Evolutionary conservation across 2,113 vertebrate species (phyloP), one percentile per base, ranked within the genome.

Genomic region (Lasiurus cinereus): DNA sequence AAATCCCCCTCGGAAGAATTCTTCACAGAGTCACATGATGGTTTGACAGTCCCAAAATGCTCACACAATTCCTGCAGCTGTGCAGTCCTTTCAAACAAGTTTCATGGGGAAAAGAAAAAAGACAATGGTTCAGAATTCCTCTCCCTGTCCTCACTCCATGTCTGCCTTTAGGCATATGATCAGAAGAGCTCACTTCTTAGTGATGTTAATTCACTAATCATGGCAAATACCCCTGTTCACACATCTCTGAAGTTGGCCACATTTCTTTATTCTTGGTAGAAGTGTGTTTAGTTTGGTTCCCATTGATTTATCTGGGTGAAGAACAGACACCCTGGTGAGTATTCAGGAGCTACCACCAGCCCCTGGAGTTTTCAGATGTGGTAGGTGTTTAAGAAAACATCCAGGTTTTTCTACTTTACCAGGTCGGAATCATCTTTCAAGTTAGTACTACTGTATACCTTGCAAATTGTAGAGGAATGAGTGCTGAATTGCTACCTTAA

Each of bases 61-160:
- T 98, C 97, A 97, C 98, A 98, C 97, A 97, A 97, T 98, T 95
- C 97, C 96, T 97, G 97, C 97, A 98, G 98, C 97, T 98, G 98
- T 97, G 97, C 96, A 97, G 96, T 96, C 93, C 97, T 98, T 97
- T 96, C 96, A 97, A 97, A 97, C 88, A 96, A 97, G 92, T 98
- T 98, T 96, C 92, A 96, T 96, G 95, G 96, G 97, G 98, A 97
- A 97, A 97, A 95, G 14, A 16, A 97, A 97, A 97, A 97, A 98
- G 96, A 98, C 97, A 98, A 97, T 98, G 95, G 97, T 96, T 98
- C 93, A 98, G 97, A 98, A 98, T 97, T 96, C 27, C 66, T 90
- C 43, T 88, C 50, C 43, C 70, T 8, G 14, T 33, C 15, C 24
- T 24, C 56, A 97, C 93, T 97, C 97, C 94, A 92, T 94, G 80